phyloP scores from a whole-genome alignment of 1,140 invertebrate genomes.

The Pseudomyrmex gracilis region DNA sequence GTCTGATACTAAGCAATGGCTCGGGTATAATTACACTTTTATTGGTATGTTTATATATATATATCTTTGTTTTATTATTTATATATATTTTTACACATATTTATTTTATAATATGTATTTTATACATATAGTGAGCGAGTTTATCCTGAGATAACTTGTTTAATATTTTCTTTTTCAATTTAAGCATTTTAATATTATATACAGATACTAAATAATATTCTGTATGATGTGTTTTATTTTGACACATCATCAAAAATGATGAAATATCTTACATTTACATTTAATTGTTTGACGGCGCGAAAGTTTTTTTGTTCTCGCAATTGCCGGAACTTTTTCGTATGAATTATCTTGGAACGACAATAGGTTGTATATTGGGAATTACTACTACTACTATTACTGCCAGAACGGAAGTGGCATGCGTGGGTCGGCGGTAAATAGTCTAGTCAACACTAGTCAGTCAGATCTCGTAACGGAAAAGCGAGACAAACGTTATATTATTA shows the following conservation, averaged over 20 bases:
- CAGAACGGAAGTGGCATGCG: conserved; percentile 65
- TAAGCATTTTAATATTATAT: not conserved
- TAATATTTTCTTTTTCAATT: not conserved
- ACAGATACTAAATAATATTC: not conserved
- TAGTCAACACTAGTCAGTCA: conserved; percentile 68
- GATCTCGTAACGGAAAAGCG: conserved; percentile 29
- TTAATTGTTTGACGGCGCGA: conserved; percentile 14
- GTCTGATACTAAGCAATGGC: not conserved
- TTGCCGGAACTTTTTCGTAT: not conserved
- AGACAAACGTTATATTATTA: conserved; percentile 31
- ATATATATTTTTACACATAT: not conserved
- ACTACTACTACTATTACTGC: conserved; percentile 71
- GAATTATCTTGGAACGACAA: conserved; percentile 13
- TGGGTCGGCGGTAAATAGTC: conserved; percentile 64
- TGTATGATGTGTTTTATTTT: too few species aligned
- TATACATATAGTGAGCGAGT: not conserved
- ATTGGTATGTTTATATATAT: conserved; percentile 16
- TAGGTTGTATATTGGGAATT: conserved; percentile 43
- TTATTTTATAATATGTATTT: conserved; percentile 22
- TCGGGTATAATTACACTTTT: not conserved
- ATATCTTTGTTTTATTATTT: conserved; percentile 4
- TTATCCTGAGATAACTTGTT: not conserved
- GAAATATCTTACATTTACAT: conserved; percentile 2
- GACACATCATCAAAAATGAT: not conserved
- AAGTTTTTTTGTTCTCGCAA: conserved; percentile 17